Base-by-base conservation (phyloP, 2,113 vertebrate genomes). In the Sinocyclocheilus maitianheensis region DNA sequence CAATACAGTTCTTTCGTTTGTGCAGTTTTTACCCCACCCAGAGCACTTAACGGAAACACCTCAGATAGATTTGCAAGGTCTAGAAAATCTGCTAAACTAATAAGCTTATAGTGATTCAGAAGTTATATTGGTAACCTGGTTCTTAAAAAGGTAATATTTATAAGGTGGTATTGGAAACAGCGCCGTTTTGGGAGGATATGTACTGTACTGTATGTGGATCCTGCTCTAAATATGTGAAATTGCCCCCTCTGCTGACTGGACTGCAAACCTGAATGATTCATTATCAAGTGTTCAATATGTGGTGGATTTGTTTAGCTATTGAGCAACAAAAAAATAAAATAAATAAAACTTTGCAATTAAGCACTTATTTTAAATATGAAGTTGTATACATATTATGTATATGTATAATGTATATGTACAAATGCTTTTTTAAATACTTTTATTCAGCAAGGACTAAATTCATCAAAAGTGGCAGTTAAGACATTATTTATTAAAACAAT, bases 231-330 rank as follows among this genome's bases (percentile, higher is more conserved):
- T 81, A 58, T 90, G 89, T 75, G 37, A 72, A 85, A 83, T 86
- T 86, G 92, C 91, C 89, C 91, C 91, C 91, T 92, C 93, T 94
- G 87, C 90, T 94, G 94, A 88, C 85, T 30, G 20, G 60, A 87
- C 6, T 8, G 13, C 67, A 34, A 26, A 60, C 20, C 20, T 60
- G 58, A 48, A 46, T 26, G 7, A n/a, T 46, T 43, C n/a, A 24
- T 48, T 13, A 24, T 26, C 43, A 26, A 53, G 46, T 24, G 5
- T 34, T 34, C 11, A 48, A 8, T 43, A 48, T 9, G 69, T 11
- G 62, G 62, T 12, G 37, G 16, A 20, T 58, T 30, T 30, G 30
- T 30, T 30, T 20, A 58, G 53, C 5, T 58, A 20, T 20, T 55
- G 16, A 55, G 6, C 16, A 4, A 53, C 16, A 12, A 30, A 43